Evolutionary conservation across 2,797 vertebrate genomes (phyloP).

Genomic region (Manis pentadactyla): DNA sequence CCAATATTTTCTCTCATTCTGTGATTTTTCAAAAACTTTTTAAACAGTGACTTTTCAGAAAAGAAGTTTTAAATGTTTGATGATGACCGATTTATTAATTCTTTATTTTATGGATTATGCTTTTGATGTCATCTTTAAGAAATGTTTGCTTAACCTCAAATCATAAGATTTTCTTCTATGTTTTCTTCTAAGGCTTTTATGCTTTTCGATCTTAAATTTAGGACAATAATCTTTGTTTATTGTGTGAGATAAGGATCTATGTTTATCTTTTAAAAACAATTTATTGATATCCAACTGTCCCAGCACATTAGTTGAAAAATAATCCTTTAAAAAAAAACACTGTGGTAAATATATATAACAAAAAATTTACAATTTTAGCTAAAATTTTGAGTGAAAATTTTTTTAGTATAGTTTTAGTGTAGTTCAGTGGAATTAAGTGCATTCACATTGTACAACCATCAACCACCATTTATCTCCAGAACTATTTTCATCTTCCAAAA

Average conservation of each 20-base stretch:
- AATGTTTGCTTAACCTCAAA: neutral
- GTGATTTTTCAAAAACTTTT: neutral
- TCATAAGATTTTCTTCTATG: neutral
- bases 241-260: neutral
- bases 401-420: neutral
- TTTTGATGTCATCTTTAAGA: conserved; percentile 5
- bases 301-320: neutral
- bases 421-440: neutral
- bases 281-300: neutral
- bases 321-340: neutral
- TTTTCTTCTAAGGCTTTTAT: neutral
- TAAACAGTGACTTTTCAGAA: neutral
- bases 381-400: neutral
- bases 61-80: neutral
- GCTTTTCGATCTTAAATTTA: neutral
- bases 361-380: neutral
- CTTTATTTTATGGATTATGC: neutral
- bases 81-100: neutral
- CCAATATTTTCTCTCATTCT: neutral
- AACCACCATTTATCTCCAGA: neutral
- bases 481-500: neutral
- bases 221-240: neutral
- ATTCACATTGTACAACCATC: neutral
- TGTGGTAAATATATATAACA: neutral
- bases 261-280: neutral